phyloP scores from a whole-genome alignment of 2,113 vertebrate species.

The Pseudonaja textilis region DNA sequence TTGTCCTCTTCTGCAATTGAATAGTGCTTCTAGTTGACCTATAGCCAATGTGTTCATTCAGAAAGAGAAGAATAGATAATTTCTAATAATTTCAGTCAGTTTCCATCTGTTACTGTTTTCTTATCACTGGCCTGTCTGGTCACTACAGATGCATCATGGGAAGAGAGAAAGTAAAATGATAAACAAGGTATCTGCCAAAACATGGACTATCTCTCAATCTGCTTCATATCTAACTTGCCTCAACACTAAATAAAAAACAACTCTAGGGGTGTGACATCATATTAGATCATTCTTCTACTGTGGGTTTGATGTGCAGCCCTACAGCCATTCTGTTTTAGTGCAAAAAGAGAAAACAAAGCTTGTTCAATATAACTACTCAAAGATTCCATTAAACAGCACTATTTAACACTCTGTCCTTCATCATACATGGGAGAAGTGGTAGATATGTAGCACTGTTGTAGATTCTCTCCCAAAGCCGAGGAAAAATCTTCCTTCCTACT shows the following conservation, averaged over 20 bases:
- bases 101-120: background rate
- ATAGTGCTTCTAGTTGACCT: background rate
- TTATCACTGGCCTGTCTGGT: background rate
- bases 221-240: background rate
- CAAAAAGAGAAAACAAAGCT: background rate
- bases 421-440: background rate
- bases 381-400: background rate
- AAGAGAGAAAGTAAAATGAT: background rate
- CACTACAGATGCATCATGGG: background rate
- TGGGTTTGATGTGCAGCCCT: background rate
- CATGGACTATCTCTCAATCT: background rate
- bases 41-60: background rate
- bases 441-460: background rate
- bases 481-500: background rate
- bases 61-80: background rate
- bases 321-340: background rate
- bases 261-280: background rate
- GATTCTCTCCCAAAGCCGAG: background rate
- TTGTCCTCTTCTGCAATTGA: background rate
- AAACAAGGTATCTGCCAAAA: background rate
- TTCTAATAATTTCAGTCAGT: background rate
- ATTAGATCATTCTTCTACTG: background rate
- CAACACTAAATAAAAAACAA: background rate
- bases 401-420: background rate
- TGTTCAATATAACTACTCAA: background rate